phyloP scores from a whole-genome alignment of 2,113 vertebrate genomes.

The Plestiodon gilberti region DNA sequence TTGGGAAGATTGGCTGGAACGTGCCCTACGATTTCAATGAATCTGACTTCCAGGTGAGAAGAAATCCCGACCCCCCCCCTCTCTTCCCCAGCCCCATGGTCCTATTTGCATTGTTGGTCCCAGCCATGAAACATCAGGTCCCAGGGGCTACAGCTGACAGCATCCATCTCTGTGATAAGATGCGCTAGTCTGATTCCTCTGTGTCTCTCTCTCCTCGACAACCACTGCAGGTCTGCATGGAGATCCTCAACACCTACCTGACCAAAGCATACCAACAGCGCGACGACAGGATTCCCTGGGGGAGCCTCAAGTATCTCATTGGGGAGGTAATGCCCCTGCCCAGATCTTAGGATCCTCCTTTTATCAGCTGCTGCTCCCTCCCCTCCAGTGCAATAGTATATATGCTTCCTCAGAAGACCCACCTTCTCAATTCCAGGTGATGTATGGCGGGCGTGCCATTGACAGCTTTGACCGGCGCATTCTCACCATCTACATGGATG shows the following conservation, averaged over 20 bases:
- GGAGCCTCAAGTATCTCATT: conserved; percentile 93
- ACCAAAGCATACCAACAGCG: conserved; percentile 87
- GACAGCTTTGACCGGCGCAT: conserved; percentile 96
- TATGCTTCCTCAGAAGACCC: no score
- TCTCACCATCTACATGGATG: conserved; percentile 93
- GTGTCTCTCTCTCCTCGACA: no score
- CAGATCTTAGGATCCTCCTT: no score
- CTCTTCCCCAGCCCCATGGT: no score
- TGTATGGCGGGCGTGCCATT: conserved; percentile 92
- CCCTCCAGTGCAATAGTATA: no score
- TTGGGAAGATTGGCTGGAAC: conserved; percentile 97
- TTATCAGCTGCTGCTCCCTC: no score
- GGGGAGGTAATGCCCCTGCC: conserved; percentile 86
- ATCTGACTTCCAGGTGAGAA: conserved; percentile 92
- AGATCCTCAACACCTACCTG: conserved; percentile 92
- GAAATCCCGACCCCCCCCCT: no score
- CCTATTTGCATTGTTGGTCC: background rate
- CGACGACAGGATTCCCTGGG: conserved; percentile 90
- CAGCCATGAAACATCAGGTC: background rate
- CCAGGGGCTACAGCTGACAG: background rate
- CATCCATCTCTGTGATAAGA: background rate
- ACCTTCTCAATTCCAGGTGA: conserved; percentile 80
- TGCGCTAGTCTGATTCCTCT: no score
- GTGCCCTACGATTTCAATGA: conserved; percentile 94
- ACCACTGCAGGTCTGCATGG: conserved; percentile 90